Base-by-base conservation (phyloP, 2,113 vertebrate species). In the Pao palembangensis region DNA sequence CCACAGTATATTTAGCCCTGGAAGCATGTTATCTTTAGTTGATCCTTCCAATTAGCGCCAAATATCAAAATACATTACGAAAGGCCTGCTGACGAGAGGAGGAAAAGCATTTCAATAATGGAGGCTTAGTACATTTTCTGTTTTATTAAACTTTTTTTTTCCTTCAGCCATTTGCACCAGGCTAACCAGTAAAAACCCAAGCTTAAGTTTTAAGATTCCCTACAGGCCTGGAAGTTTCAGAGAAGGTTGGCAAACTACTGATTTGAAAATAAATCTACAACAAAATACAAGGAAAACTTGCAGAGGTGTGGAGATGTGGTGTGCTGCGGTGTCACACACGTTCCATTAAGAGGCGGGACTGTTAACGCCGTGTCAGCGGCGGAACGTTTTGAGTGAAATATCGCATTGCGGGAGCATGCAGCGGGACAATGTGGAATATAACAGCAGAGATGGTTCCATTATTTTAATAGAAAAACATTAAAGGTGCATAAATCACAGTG, bases 1-100 rank as follows among this genome's bases (percentile, higher is more conserved):
- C 88, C 77, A 72, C 58, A 51, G 81, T 75, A 90, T 92, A 92
- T 92, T 90, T 52, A 69, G 69, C 76, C 79, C 84, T 85, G 84
- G 77, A 83, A 85, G 88, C 80, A 79, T 78, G 84, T 86, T 85
- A 87, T 89, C 81, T 84, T 80, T 71, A 82, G 67, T 82, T 72
- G 80, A 68, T 76, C 80, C 63, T 66, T 82, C 81, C 88, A 91
- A 90, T 90, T 90, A 91, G 84, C 66, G 69, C 80, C 73, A 71
- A 80, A 83, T 85, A 88, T 87, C 87, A 85, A 81, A 89, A 89
- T 83, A 90, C 85, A 87, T 76, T 73, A 76, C 73, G 79, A 75
- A 75, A 60, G 77, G 82, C 59, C 84, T 73, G 69, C 65, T 56
- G 54, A 83, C 63, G 16, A 64, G 10, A 75, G 61, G 20, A 69